These are phyloP conservation scores for Ophioninae sp. DNA, from an alignment of 2,888 invertebrate species.

Conservation along the genomic window DNA sequence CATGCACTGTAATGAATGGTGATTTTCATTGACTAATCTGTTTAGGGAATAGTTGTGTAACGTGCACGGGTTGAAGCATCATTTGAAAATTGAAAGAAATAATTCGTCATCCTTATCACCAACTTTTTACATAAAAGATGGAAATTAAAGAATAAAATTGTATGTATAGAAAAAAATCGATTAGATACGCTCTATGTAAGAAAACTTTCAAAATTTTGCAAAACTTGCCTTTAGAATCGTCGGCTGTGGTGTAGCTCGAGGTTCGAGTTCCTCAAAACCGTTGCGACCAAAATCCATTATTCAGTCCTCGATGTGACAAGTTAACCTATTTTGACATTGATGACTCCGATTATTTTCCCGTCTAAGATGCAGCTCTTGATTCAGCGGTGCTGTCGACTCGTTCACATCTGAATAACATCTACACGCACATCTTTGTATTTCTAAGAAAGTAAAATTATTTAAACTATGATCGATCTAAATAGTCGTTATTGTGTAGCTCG, in stretches of 20 bases:
- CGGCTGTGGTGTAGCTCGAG: slow-evolving; percentile 72
- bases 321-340: slow-evolving; percentile 9
- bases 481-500: not conserved
- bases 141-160: too few relatives aligned
- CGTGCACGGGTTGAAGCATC: too few relatives aligned
- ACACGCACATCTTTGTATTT: not conserved
- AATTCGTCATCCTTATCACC: too few relatives aligned
- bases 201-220: not conserved
- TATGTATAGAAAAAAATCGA: too few relatives aligned
- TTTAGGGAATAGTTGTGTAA: too few relatives aligned
- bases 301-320: not conserved
- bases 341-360: not conserved
- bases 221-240: slow-evolving; percentile 49
- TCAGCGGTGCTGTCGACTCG: not conserved
- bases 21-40: not conserved
- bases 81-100: too few relatives aligned
- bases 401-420: not conserved
- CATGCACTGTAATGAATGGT: slow-evolving; percentile 65
- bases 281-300: slow-evolving; percentile 66
- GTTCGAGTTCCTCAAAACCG: slow-evolving; percentile 73
- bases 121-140: too few relatives aligned
- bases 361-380: not conserved
- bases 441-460: not conserved
- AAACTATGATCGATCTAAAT: not conserved
- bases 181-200: not conserved